Base-by-base conservation (phyloP, 2,888 invertebrate species). In the Allolobophora icterica region DNA sequence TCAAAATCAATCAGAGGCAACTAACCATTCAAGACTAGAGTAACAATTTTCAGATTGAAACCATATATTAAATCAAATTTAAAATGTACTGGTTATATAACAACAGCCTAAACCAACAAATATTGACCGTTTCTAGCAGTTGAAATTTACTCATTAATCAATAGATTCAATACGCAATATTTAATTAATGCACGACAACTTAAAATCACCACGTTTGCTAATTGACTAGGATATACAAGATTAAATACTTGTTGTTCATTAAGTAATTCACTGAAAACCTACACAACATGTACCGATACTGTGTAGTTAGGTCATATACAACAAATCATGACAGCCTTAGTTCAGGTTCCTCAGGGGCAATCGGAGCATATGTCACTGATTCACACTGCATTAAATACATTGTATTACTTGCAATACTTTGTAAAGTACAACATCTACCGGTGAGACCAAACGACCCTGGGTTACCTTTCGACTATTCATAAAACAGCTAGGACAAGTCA, bases 231-330 rank as follows among this genome's bases (percentile, higher is more conserved):
- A 71, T 71, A 71, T 6, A 71, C 30, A 71, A n/a, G 71, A 71
- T 71, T 71, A 71, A 71, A 71, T 71, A n/a, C n/a, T 71, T n/a
- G n/a, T 71, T n/a, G 71, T n/a, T 71, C 71, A 30, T n/a, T 71
- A 71, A 30, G 8, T n/a, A 71, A 71, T 71, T 30, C 71, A n/a
- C 71, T 17, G 71, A 71, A 58, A 71, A n/a, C 71, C 21, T 24
- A 52, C 52, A 45, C 15, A 21, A 52, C 24, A 52, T 11, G 6
- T 24, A 24, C 8, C 52, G 24, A 24, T 52, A 52, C 1, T 24
- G 6, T 52, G 21, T 24, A 24, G 52, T 17, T 6, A 71, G 8
- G n/a, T 71, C 8, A n/a, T n/a, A 71, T n/a, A 71, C 8, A 71
- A 71, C n/a, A 71, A 71, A 71, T 71, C 71, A n/a, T 6, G 8